Percentiles rank a stretch among this genome's conserved stretches.
These are phyloP conservation scores for Grammomys dolichurus DNA, from an alignment of 2,113 vertebrate species.

Conservation along the genomic window DNA sequence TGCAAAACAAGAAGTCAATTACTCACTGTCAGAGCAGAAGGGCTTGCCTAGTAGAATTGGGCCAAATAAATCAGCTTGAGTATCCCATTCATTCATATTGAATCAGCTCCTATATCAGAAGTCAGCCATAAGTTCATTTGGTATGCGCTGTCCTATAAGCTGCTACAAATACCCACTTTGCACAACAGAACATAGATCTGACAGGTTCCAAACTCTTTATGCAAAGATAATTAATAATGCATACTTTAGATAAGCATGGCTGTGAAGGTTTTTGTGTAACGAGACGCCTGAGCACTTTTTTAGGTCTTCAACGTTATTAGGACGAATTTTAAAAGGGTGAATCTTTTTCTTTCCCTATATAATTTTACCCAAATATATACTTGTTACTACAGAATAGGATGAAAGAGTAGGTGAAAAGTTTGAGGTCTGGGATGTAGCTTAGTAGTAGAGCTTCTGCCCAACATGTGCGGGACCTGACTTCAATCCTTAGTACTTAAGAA, in stretches of 20 bases:
- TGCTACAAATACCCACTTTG: neutral
- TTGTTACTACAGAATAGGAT: neutral
- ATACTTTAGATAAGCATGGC: neutral
- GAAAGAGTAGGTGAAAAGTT: neutral
- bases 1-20: neutral
- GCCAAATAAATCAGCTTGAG: neutral
- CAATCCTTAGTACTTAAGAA: neutral
- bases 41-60: neutral
- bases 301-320: neutral
- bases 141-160: neutral
- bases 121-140: conserved; percentile 23
- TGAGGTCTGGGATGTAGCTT: neutral
- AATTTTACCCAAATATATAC: neutral
- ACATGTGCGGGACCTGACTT: neutral
- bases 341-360: neutral
- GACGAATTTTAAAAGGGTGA: neutral
- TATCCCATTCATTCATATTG: neutral
- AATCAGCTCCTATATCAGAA: conserved; percentile 34
- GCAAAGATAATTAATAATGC: neutral
- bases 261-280: neutral
- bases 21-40: conserved; percentile 39
- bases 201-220: conserved; percentile 31
- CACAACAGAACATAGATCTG: neutral
- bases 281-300: neutral
- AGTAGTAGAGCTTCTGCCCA: neutral